A percentile compares a stretch with the other conserved stretches of the same genome.
Evolutionary conservation across 2,113 vertebrate species (phyloP).

Genomic region (Triplophysa rosa): DNA sequence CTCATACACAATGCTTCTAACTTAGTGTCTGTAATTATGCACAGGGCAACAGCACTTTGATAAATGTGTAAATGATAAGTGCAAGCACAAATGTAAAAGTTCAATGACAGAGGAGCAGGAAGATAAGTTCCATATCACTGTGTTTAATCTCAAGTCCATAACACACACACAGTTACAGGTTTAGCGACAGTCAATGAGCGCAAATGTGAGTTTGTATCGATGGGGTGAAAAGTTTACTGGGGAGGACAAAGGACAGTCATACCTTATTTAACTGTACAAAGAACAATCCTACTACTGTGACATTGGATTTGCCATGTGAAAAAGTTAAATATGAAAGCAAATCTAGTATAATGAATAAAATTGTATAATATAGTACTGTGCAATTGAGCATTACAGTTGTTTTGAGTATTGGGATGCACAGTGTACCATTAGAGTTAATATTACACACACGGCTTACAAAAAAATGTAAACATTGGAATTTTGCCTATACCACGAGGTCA

Average conservation of each 20-base stretch:
- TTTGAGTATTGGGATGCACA: background rate
- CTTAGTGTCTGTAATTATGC: background rate
- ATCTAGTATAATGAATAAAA: background rate
- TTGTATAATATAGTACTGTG: too few relatives aligned
- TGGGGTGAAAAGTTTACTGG: slow-evolving; percentile 8
- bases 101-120: slow-evolving; percentile 1
- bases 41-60: slow-evolving; percentile 15
- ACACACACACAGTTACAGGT: slow-evolving; percentile 12
- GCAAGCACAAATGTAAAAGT: background rate
- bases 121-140: slow-evolving; percentile 21
- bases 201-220: background rate
- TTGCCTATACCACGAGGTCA: too few relatives aligned
- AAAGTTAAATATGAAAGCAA: background rate
- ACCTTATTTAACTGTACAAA: background rate
- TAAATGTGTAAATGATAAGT: background rate
- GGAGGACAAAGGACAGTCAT: background rate
- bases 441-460: background rate
- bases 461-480: too few relatives aligned
- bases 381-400: too few relatives aligned
- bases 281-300: background rate
- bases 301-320: background rate
- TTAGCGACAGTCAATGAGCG: slow-evolving; percentile 23
- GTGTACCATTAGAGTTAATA: background rate
- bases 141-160: slow-evolving; percentile 20
- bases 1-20: background rate